phyloP scores from a whole-genome alignment of 2,888 invertebrate genomes.

The Andrena camellia region DNA sequence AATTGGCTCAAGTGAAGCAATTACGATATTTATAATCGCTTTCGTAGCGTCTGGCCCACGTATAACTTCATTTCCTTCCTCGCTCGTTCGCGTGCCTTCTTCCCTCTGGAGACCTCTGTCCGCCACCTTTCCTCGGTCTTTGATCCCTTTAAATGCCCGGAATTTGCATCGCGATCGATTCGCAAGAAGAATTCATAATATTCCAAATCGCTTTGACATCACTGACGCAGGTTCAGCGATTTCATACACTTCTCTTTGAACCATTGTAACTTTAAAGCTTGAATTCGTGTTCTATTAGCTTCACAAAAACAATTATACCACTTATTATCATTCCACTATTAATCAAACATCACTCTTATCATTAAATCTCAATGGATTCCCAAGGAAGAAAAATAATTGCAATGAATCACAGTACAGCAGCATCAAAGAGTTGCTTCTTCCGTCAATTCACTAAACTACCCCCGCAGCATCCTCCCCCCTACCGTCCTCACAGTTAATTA shows the following conservation, averaged over 20 bases:
- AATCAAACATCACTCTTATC: too few relatives aligned
- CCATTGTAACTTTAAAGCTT: neutral
- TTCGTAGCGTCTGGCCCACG: conserved; percentile 11
- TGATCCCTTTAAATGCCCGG: neutral
- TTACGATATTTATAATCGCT: conserved; percentile 46
- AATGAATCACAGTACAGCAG: too few relatives aligned
- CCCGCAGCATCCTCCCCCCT: neutral
- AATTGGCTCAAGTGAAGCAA: conserved; percentile 45
- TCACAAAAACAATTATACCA: neutral
- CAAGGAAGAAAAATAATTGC: too few relatives aligned
- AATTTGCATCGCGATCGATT: conserved; percentile 14
- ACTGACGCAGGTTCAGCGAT: neutral
- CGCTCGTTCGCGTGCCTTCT: conserved; percentile 3
- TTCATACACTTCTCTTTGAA: conserved; percentile 8
- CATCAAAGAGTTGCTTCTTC: too few relatives aligned
- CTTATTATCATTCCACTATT: too few relatives aligned
- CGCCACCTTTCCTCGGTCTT: conserved; percentile 1
- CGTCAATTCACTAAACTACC: neutral
- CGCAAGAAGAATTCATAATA: neutral
- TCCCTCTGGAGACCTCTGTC: neutral
- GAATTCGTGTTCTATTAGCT: conserved; percentile 20
- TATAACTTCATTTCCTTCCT: conserved; percentile 12
- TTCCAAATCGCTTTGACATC: conserved; percentile 3
- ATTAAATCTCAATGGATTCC: too few relatives aligned
- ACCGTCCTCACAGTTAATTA: conserved; percentile 24